phyloP scores from a whole-genome alignment of 2,113 vertebrate genomes.

The Mola mola region DNA sequence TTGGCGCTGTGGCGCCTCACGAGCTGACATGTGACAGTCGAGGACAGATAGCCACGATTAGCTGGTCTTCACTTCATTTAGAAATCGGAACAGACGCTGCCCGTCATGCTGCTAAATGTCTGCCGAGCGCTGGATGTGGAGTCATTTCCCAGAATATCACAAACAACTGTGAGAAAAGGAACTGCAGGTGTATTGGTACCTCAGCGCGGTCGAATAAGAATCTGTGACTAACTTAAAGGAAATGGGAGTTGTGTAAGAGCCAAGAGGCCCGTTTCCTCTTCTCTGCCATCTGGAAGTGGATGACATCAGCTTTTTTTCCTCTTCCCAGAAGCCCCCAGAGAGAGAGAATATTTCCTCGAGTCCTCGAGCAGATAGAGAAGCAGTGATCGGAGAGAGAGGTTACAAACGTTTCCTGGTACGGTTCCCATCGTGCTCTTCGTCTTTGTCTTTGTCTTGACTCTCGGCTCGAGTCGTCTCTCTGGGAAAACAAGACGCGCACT shows the following conservation, averaged over 20 bases:
- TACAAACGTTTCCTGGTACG: constrained; percentile 33
- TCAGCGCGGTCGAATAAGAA: no score
- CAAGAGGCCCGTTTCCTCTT: constrained; percentile 37
- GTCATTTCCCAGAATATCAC: no score
- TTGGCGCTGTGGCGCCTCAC: not conserved
- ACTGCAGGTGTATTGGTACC: constrained; percentile 26
- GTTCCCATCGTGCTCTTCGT: constrained; percentile 56
- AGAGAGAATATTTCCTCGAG: not conserved
- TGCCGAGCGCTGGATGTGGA: no score
- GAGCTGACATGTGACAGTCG: not conserved
- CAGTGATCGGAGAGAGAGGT: constrained; percentile 1
- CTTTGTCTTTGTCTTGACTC: constrained; percentile 57
- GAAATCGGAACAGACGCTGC: no score
- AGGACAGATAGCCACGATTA: no score
- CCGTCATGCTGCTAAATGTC: no score
- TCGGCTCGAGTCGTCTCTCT: not conserved
- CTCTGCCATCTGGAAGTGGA: constrained; percentile 40
- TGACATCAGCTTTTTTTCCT: constrained; percentile 65
- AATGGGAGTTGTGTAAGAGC: constrained; percentile 28
- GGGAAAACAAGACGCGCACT: constrained; percentile 20
- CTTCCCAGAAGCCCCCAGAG: constrained; percentile 57
- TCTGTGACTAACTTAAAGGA: constrained; percentile 18
- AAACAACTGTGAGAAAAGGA: no score
- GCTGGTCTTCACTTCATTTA: no score
- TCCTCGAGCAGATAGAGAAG: not conserved